Evolutionary conservation across 1,140 invertebrate genomes (phyloP).

Genomic region (Helicoverpa zea): DNA sequence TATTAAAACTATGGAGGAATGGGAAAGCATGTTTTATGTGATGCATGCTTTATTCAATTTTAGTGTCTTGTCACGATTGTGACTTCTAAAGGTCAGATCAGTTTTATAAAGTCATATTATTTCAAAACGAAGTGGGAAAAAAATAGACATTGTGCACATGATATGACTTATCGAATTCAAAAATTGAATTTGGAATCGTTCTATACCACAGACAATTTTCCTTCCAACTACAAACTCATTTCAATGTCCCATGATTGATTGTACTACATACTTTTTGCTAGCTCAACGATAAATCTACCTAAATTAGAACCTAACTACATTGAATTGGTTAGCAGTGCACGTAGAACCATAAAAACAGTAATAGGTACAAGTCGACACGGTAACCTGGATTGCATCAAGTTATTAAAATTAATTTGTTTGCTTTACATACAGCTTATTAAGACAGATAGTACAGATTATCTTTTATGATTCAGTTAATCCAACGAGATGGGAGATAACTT

Average conservation of each 20-base stretch:
- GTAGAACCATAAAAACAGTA: neutral
- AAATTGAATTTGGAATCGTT: too few species aligned
- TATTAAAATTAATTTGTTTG: neutral
- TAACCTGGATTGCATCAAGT: neutral
- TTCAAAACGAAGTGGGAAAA: too few species aligned
- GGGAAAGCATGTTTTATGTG: neutral
- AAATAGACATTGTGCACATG: too few species aligned
- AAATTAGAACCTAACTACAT: too few species aligned
- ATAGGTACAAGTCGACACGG: neutral
- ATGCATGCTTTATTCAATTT: constrained; percentile 8
- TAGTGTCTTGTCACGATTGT: neutral
- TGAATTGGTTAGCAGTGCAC: neutral
- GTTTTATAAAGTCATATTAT: too few species aligned
- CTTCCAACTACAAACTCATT: too few species aligned
- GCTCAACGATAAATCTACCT: too few species aligned
- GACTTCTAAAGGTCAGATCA: neutral
- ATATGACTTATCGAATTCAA: too few species aligned
- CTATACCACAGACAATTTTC: too few species aligned
- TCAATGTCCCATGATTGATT: too few species aligned
- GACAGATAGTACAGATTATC: neutral
- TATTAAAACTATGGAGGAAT: constrained; percentile 44
- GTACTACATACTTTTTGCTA: too few species aligned
- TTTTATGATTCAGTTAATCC: constrained; percentile 22
- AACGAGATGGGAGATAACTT: constrained; percentile 6
- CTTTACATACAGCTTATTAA: constrained; percentile 3